Evolutionary conservation across 2,888 invertebrate genomes (phyloP).

Genomic region (Aspidiotus destructor): DNA sequence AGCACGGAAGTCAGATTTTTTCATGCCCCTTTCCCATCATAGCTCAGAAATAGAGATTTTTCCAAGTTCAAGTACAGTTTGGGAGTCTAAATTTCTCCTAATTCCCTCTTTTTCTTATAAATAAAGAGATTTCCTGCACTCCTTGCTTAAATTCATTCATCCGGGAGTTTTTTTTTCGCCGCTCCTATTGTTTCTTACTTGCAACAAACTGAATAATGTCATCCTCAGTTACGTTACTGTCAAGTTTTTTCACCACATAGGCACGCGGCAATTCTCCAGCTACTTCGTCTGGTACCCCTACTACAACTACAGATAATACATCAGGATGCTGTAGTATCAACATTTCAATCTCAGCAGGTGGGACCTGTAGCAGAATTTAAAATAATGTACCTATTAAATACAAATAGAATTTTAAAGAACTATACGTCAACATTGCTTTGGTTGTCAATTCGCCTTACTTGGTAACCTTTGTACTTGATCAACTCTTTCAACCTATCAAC

Average conservation of each 20-base stretch:
- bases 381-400: too few species aligned
- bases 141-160: background rate
- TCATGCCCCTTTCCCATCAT: too few species aligned
- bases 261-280: constrained; percentile 68
- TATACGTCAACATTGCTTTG: constrained; percentile 11
- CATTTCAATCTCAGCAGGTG: constrained; percentile 83
- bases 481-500: constrained; percentile 80
- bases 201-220: constrained; percentile 42
- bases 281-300: constrained; percentile 63
- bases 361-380: constrained; percentile 50
- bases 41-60: too few species aligned
- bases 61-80: too few species aligned
- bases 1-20: too few species aligned
- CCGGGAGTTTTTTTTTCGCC: background rate
- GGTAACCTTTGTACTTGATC: constrained; percentile 79
- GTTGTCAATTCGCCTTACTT: constrained; percentile 41
- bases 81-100: too few species aligned
- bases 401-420: constrained; percentile 34
- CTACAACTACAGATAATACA: constrained; percentile 69
- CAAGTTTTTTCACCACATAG: constrained; percentile 56
- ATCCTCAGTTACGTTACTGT: constrained; percentile 49
- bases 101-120: background rate
- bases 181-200: background rate
- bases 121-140: background rate
- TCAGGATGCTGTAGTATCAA: constrained; percentile 59